Conservation (phyloP, 1,140 invertebrate genomes). For the Zaprionus taronus region DNA sequence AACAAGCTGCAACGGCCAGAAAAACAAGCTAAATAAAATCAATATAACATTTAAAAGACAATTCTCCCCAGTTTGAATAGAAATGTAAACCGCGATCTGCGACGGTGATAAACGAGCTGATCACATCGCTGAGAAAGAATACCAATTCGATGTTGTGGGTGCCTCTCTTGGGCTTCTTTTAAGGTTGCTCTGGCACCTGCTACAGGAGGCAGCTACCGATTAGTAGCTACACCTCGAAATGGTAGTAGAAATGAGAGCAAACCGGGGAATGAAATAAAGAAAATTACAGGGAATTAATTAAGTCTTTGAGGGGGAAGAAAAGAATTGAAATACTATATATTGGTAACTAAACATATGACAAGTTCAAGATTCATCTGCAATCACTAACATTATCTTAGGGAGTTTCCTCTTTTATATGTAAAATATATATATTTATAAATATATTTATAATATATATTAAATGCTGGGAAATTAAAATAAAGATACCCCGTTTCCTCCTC, state of each 20-base stretch:
- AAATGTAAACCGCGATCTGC: slow-evolving; percentile 60
- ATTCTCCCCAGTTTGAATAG: slow-evolving; percentile 47
- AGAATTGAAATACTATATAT: neutral
- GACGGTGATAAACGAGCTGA: slow-evolving; percentile 58
- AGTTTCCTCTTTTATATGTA: no score
- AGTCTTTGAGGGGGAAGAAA: neutral
- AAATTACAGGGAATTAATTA: neutral
- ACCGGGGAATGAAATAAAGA: neutral
- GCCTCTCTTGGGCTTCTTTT: neutral
- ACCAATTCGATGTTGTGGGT: neutral
- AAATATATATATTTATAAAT: no score
- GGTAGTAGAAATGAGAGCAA: neutral
- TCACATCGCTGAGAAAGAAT: slow-evolving; percentile 8
- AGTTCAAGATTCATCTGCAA: no score
- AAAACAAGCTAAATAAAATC: slow-evolving; percentile 24
- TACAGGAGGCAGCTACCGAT: slow-evolving; percentile 13
- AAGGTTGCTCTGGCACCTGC: neutral
- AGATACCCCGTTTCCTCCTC: no score
- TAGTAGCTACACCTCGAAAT: slow-evolving; percentile 9
- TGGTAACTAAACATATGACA: neutral
- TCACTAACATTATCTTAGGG: no score
- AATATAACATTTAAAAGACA: slow-evolving; percentile 70
- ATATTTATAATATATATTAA: no score
- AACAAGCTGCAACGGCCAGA: neutral
- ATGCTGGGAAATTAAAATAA: no score